Evolutionary conservation across 2,113 vertebrate genomes (phyloP).

Genomic region (Chaenocephalus aceratus): DNA sequence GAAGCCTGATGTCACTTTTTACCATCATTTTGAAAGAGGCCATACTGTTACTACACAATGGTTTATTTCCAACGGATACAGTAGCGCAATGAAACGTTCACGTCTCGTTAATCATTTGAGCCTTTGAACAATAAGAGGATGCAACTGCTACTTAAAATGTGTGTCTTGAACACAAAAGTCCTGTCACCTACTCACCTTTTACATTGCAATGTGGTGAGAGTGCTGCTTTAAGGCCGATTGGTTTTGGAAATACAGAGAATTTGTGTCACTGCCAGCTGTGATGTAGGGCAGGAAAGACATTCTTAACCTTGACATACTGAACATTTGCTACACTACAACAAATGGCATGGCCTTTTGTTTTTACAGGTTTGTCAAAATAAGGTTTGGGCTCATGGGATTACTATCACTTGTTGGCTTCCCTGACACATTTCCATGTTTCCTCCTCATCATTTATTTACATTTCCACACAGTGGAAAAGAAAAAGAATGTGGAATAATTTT

Average conservation of each 20-base stretch:
- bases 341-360: background rate
- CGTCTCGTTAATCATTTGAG: slow-evolving; percentile 53
- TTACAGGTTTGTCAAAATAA: background rate
- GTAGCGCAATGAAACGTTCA: slow-evolving; percentile 33
- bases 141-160: slow-evolving; percentile 55
- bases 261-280: slow-evolving; percentile 49
- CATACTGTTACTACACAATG: slow-evolving; percentile 54
- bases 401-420: background rate
- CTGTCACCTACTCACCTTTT: slow-evolving; percentile 66
- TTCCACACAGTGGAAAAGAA: slow-evolving; percentile 10
- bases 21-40: background rate
- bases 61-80: slow-evolving; percentile 65
- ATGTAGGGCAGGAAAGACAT: background rate
- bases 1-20: slow-evolving; percentile 3
- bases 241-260: slow-evolving; percentile 29
- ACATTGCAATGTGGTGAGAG: slow-evolving; percentile 48
- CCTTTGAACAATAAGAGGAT: slow-evolving; percentile 80
- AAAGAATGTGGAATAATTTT: slow-evolving; percentile 13
- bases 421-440: slow-evolving; percentile 19
- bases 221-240: background rate
- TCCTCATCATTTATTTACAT: background rate
- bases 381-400: no score
- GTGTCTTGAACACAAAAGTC: slow-evolving; percentile 46
- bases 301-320: slow-evolving; percentile 1
- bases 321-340: background rate